phyloP scores from a whole-genome alignment of 2,113 vertebrate species.

The Petaurus breviceps region DNA sequence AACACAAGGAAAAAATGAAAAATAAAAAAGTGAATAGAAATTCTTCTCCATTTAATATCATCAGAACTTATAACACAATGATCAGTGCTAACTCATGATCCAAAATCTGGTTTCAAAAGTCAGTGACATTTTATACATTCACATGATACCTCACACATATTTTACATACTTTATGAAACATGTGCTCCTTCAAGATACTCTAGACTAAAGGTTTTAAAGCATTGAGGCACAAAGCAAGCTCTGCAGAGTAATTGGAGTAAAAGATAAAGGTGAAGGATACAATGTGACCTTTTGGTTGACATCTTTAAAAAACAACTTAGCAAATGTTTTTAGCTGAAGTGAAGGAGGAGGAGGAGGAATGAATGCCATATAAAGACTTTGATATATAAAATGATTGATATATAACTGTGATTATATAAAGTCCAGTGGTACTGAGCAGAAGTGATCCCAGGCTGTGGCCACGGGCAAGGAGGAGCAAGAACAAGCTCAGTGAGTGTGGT shows the following conservation, averaged over 20 bases:
- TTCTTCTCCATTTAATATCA: neutral
- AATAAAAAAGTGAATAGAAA: neutral
- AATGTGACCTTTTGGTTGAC: neutral
- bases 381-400: neutral
- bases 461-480: neutral
- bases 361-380: neutral
- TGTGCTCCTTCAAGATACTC: neutral
- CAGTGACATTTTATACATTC: neutral
- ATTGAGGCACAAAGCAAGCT: neutral
- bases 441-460: neutral
- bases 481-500: neutral
- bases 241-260: neutral
- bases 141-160: neutral
- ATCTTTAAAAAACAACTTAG: neutral
- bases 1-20: neutral
- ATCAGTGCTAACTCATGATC: neutral
- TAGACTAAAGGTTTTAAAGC: neutral
- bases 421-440: neutral
- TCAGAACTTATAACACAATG: neutral
- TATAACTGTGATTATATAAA: neutral
- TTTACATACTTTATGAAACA: neutral
- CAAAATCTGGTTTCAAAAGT: neutral
- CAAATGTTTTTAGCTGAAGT: neutral
- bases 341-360: neutral
- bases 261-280: neutral